phyloP scores from a whole-genome alignment of 2,797 vertebrate species.

The Phoxinus dragarum region DNA sequence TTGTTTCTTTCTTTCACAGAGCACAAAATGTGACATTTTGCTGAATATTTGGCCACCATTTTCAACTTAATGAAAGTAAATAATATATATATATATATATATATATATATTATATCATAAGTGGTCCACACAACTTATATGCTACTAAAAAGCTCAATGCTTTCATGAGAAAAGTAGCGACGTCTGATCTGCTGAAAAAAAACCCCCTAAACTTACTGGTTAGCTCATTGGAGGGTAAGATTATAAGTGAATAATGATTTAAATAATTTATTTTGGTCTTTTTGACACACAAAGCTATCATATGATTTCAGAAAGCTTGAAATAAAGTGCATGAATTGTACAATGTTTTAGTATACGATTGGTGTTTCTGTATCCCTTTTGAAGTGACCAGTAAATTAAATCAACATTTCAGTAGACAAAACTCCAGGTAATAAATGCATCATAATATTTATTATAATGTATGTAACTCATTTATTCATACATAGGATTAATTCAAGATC shows the following conservation, averaged over 20 bases:
- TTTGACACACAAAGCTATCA: not conserved
- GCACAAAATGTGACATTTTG: not conserved
- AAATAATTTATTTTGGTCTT: not conserved
- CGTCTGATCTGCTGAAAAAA: accelerated
- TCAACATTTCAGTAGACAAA: not conserved
- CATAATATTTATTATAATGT: not conserved
- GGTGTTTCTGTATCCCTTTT: not conserved
- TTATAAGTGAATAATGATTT: not conserved
- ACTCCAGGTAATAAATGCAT: not conserved
- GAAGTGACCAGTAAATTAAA: not conserved
- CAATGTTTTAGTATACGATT: not conserved
- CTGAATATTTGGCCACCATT: not conserved
- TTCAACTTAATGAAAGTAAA: not conserved
- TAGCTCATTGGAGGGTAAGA: not conserved
- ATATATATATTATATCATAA: too few relatives aligned
- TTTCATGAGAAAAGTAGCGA: too few relatives aligned
- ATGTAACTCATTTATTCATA: not conserved
- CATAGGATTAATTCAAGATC: not conserved
- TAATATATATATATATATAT: too few relatives aligned
- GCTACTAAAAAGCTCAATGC: not conserved
- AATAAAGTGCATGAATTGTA: not conserved
- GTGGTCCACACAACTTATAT: not conserved
- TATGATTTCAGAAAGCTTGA: not conserved
- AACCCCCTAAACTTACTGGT: too few relatives aligned
- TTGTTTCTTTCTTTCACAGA: not conserved